Base-by-base conservation (phyloP, 2,888 invertebrate species). In the Tenthredo livida region DNA sequence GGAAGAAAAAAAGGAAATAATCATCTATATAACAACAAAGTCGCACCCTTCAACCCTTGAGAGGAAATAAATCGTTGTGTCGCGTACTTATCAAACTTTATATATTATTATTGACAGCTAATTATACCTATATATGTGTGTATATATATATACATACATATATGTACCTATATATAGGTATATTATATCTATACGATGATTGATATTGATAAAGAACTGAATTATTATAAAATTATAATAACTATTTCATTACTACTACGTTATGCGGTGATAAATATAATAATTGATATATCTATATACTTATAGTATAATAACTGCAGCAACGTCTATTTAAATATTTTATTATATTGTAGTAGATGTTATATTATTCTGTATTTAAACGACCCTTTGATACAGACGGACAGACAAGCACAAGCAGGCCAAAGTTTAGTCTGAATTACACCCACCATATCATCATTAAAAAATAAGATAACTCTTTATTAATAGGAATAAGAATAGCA, bases 381-480 rank as follows among this genome's bases (percentile, higher is more conserved):
- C 54, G 6, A 54, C 54, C 54, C 54, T 54, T 54, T 54, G 54
- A 54, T 54, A 54, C 54, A 54, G 54, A 54, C 54, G 54, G 54
- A 54, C 54, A 54, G 54, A 54, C 54, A 54, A 50, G 54, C 54
- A 61, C 61, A 61, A 61, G 61, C 61, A 61, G 61, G 61, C 61
- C 61, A 61, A 61, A 9, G 25, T 25, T 61, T 61, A 61, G 61
- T 61, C 61, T 61, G 61, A 61, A 61, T 61, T 61, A 25, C 78
- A 58, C 78, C 78, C 78, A 65, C 78, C 25, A 54, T 58, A 72
- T 86, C 88, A 88, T 87, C 87, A 54, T 54, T 54, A 88, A 86
- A 67, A 84, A 54, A 85, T 85, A 85, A 80, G 65, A 70, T 50
- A 80, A 82, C 17, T 84, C 78, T 78, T 78, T 78, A 58, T 54